Percentiles rank a stretch among this genome's conserved stretches.
phyloP scores from a whole-genome alignment of 2,113 vertebrate species.

The Cryptotis parvus region DNA sequence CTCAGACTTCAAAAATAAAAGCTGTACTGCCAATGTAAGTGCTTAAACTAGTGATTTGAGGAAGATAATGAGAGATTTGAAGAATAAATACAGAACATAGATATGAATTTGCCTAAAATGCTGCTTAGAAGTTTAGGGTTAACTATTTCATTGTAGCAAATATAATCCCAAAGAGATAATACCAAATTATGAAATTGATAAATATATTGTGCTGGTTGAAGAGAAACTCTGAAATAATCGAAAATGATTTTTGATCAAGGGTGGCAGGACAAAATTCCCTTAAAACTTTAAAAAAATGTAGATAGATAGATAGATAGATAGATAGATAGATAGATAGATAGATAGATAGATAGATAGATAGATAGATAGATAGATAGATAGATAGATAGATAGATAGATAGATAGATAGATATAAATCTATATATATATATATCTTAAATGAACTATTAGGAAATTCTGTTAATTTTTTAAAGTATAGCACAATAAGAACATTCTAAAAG shows the following conservation, averaged over 20 bases:
- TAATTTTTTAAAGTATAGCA: conserved; percentile 30
- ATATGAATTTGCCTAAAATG: not conserved
- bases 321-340: no score
- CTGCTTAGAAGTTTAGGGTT: not conserved
- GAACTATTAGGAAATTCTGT: not conserved
- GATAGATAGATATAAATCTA: no score
- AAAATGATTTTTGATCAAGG: not conserved
- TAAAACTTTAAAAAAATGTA: conserved; percentile 62
- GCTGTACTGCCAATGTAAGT: not conserved
- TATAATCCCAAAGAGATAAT: not conserved
- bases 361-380: no score
- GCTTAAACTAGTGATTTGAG: not conserved
- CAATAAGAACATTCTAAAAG: conserved; percentile 4
- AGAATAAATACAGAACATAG: not conserved
- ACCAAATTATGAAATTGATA: not conserved
- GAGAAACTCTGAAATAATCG: not conserved
- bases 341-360: no score
- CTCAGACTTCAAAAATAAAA: not conserved
- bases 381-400: no score
- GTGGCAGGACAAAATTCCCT: conserved; percentile 16
- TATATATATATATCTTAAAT: not conserved
- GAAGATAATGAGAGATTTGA: not conserved
- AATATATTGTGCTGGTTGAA: not conserved
- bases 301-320: no score
- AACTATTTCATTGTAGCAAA: not conserved